Evolutionary conservation across 1,140 invertebrate species (phyloP).

Genomic region (Drosophila ercepeae): DNA sequence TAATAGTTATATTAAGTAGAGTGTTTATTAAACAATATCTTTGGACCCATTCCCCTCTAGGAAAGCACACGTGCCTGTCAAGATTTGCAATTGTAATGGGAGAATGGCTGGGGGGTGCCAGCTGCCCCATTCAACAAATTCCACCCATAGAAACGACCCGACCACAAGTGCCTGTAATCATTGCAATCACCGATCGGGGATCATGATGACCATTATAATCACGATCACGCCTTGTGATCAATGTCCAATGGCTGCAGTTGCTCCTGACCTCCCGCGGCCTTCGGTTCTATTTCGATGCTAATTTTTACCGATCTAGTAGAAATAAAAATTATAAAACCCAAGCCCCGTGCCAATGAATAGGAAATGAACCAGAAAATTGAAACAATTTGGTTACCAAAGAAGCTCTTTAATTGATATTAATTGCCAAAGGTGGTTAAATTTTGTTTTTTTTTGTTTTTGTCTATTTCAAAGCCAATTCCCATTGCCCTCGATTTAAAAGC

Average conservation of each 20-base stretch:
- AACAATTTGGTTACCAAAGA: not conserved
- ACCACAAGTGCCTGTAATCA: slow-evolving; percentile 29
- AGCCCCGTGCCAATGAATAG: slow-evolving; percentile 7
- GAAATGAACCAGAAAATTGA: not conserved
- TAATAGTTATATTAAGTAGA: not conserved
- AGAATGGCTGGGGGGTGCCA: not conserved
- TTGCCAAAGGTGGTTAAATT: not conserved
- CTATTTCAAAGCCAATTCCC: not conserved
- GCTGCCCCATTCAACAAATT: not conserved
- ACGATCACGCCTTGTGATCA: slow-evolving; percentile 58
- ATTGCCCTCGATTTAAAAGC: not conserved
- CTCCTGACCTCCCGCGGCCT: slow-evolving; percentile 25
- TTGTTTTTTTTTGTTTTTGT: slow-evolving; percentile 1
- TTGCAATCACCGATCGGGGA: slow-evolving; percentile 13
- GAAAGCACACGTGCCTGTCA: slow-evolving; percentile 15
- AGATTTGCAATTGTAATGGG: slow-evolving; percentile 15
- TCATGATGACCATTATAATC: slow-evolving; percentile 33
- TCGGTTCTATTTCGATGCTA: slow-evolving; percentile 43
- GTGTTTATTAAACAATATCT: not conserved
- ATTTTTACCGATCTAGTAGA: slow-evolving; percentile 13
- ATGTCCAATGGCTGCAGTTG: slow-evolving; percentile 17
- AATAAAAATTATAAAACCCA: not conserved
- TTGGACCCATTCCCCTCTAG: slow-evolving; percentile 4
- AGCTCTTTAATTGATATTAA: slow-evolving; percentile 7
- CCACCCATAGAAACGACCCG: not conserved